phyloP scores from a whole-genome alignment of 2,888 invertebrate species.

The Ophion ellenae region DNA sequence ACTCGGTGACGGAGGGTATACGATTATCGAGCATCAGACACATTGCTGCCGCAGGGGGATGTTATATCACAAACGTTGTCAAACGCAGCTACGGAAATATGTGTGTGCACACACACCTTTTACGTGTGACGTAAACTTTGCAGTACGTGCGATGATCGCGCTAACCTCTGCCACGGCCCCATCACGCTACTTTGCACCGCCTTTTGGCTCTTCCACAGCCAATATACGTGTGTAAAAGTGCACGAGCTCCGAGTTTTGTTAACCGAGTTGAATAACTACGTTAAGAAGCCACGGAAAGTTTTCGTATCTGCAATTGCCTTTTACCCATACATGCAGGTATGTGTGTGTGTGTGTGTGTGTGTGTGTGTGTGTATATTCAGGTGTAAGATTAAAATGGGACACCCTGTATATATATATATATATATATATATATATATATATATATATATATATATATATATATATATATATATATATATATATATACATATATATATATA shows the following conservation, averaged over 20 bases:
- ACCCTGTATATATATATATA: too few relatives aligned
- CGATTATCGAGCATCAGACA: conserved; percentile 45
- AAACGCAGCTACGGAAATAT: not conserved
- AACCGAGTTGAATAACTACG: conserved; percentile 45
- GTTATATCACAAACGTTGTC: conserved; percentile 5
- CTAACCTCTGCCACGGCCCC: conserved; percentile 4
- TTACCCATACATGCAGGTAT: not conserved
- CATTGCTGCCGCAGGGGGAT: conserved; percentile 23
- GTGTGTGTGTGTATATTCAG: too few relatives aligned
- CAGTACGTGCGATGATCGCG: conserved; percentile 49
- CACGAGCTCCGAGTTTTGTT: conserved; percentile 16
- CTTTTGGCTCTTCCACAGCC: conserved; percentile 24
- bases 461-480: too few relatives aligned
- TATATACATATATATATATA: too few relatives aligned
- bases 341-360: not conserved
- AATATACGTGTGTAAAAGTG: conserved; percentile 12
- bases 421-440: too few relatives aligned
- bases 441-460: too few relatives aligned
- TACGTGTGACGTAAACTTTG: conserved; percentile 51
- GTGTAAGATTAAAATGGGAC: too few relatives aligned
- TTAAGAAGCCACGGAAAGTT: conserved; percentile 42
- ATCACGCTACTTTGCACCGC: conserved; percentile 50
- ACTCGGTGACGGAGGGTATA: not conserved
- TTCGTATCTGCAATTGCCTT: conserved; percentile 37
- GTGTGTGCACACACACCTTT: conserved; percentile 5